Evolutionary conservation across 2,113 vertebrate species (phyloP).

Genomic region (Tonatia bakeri): DNA sequence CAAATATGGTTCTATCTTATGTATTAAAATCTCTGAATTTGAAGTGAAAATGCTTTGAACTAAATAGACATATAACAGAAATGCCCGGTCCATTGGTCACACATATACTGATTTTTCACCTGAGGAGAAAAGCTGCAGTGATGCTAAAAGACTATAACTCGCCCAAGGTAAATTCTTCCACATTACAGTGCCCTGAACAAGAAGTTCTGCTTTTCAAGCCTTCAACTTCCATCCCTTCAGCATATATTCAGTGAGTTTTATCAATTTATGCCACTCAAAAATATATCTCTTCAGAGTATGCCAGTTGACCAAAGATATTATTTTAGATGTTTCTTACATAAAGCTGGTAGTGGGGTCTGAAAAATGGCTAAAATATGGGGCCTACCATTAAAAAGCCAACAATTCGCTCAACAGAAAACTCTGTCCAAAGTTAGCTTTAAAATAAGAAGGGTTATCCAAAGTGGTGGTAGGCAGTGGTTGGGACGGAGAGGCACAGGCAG

Average conservation of each 20-base stretch:
- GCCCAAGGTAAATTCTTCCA: background rate
- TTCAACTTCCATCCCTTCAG: background rate
- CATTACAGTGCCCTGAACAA: background rate
- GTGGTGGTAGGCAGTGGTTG: background rate
- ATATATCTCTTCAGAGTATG: background rate
- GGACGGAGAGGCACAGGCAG: background rate
- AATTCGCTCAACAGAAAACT: background rate
- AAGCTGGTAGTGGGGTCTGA: background rate
- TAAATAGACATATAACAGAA: background rate
- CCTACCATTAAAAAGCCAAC: background rate
- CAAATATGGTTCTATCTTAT: background rate
- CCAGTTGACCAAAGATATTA: background rate
- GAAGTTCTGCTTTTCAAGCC: background rate
- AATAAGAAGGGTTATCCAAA: background rate
- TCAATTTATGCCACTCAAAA: background rate
- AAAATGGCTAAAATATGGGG: background rate
- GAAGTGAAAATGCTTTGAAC: conserved; percentile 7
- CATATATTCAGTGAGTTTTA: background rate
- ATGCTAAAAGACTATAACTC: background rate
- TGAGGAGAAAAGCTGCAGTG: background rate
- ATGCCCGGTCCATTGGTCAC: background rate
- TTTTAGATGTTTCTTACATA: background rate
- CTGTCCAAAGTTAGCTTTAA: background rate
- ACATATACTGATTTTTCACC: background rate
- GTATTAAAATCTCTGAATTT: background rate